A percentile compares a stretch with the other conserved stretches of the same genome.
Evolutionary conservation across 2,113 vertebrate species (phyloP).

Genomic region (Mustelus asterias): DNA sequence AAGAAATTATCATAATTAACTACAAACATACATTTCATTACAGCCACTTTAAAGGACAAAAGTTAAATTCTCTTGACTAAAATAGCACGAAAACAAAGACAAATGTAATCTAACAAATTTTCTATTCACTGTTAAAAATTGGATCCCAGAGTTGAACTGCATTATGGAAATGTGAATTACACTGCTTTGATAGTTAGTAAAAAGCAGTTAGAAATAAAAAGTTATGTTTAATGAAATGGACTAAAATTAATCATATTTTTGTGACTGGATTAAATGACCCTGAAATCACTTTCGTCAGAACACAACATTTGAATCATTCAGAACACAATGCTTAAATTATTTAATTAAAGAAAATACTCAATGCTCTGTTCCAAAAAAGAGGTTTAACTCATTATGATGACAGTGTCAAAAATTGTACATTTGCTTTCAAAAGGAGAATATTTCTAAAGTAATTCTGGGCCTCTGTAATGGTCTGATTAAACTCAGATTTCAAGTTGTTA

Average conservation of each 20-base stretch:
- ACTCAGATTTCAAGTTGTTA: background rate
- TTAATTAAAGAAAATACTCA: background rate
- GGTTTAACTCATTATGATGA: background rate
- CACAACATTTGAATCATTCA: background rate
- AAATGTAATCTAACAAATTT: background rate
- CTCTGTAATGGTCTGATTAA: background rate
- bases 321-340: background rate
- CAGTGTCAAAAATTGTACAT: background rate
- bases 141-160: background rate
- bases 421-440: background rate
- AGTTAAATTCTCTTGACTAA: background rate
- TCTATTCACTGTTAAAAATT: background rate
- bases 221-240: background rate
- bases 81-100: background rate
- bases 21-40: background rate
- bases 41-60: background rate
- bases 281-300: background rate
- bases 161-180: background rate
- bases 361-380: background rate
- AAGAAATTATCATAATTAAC: background rate
- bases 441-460: background rate
- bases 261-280: background rate
- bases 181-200: background rate
- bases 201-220: background rate
- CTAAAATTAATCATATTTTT: background rate